These are phyloP conservation scores for Ifrita kowaldi DNA, from an alignment of 2,113 vertebrate genomes.

Conservation along the genomic window DNA sequence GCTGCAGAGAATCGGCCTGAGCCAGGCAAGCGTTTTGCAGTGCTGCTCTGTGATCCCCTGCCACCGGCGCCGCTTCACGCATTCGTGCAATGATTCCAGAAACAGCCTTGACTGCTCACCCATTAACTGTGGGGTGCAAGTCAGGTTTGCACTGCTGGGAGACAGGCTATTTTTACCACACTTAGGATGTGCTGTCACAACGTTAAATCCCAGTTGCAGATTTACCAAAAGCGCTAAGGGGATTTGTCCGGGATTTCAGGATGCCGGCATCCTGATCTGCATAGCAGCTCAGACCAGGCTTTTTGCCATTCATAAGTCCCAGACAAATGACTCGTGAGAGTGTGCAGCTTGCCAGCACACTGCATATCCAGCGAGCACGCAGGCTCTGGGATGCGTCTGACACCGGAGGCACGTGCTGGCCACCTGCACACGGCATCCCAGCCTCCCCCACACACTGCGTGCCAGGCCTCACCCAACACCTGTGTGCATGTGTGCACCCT, in stretches of 20 bases:
- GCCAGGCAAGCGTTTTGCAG: not conserved
- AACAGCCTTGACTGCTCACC: constrained; percentile 7
- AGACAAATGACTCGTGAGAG: not conserved
- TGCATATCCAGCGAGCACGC: accelerated
- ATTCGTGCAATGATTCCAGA: not conserved
- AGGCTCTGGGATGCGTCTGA: not conserved
- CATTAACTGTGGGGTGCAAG: not conserved
- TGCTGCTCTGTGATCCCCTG: not conserved
- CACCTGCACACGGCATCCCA: not conserved
- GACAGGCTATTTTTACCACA: constrained; percentile 48
- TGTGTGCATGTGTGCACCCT: accelerated
- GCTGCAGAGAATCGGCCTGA: not conserved
- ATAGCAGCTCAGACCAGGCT: constrained; percentile 27
- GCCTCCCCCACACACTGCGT: accelerated
- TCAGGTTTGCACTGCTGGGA: not conserved
- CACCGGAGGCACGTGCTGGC: not conserved
- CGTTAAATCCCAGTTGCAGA: constrained; percentile 34
- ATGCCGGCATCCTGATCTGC: not conserved
- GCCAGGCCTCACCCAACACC: not conserved
- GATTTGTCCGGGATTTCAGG: constrained; percentile 57
- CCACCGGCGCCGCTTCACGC: not conserved
- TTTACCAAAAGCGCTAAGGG: constrained; percentile 42
- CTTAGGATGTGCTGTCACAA: constrained; percentile 30
- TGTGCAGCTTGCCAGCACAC: not conserved
- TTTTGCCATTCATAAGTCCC: constrained; percentile 37